Evolutionary conservation across 2,113 vertebrate species (phyloP).

Genomic region (Uria lomvia): DNA sequence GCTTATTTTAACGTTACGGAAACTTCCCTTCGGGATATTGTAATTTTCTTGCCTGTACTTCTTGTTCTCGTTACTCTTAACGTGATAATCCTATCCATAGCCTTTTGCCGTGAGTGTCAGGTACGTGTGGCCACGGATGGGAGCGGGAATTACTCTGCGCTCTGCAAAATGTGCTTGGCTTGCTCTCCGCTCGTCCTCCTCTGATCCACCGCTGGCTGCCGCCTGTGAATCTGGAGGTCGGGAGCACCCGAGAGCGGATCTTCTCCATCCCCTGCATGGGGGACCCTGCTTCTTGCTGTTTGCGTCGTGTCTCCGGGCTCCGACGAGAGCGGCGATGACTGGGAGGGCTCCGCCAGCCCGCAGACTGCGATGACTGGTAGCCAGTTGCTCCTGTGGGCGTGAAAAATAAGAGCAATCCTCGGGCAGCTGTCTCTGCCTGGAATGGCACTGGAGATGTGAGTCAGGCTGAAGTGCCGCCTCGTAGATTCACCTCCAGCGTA

Average conservation of each 20-base stretch:
- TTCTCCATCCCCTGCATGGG: background rate
- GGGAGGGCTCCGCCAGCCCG: background rate
- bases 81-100: background rate
- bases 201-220: background rate
- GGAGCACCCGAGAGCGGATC: background rate
- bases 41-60: conserved; percentile 32
- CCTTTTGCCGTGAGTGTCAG: background rate
- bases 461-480: background rate
- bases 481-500: accelerated
- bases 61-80: conserved; percentile 34
- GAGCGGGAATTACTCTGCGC: background rate
- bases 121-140: background rate
- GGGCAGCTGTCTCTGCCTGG: conserved; percentile 50
- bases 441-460: conserved; percentile 33
- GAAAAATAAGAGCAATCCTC: conserved; percentile 56
- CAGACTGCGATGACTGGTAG: conserved; percentile 5
- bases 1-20: conserved; percentile 11
- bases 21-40: conserved; percentile 50
- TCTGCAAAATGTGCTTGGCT: background rate
- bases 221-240: background rate
- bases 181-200: background rate
- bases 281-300: background rate
- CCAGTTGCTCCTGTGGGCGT: conserved; percentile 60
- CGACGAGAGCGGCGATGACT: background rate
- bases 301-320: background rate